Evolutionary conservation across 2,797 vertebrate genomes (phyloP).

Genomic region (Chanos chanos): DNA sequence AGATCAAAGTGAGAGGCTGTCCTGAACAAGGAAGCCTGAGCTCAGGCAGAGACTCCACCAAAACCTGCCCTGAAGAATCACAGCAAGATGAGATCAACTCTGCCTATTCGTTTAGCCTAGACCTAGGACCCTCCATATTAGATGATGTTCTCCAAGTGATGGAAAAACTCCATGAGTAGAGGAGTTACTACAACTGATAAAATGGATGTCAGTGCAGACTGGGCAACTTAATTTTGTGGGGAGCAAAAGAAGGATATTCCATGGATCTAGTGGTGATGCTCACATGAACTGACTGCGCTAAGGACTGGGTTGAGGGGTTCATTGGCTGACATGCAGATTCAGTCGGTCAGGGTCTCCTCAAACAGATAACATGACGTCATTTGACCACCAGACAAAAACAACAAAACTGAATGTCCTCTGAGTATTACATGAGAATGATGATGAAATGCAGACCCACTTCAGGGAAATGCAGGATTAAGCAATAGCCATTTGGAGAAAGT

Average conservation of each 20-base stretch:
- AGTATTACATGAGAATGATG: conserved; percentile 15
- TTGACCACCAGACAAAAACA: conserved; percentile 7
- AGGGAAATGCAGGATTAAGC: conserved; percentile 14
- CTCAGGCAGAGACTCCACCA: conserved; percentile 53
- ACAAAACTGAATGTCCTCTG: conserved; percentile 1
- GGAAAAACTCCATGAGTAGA: conserved; percentile 71
- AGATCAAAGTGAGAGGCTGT: conserved; percentile 13
- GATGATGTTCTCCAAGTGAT: conserved; percentile 91
- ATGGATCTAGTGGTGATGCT: no score
- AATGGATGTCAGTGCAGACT: no score
- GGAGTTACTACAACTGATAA: no score
- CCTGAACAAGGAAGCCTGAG: conserved; percentile 53
- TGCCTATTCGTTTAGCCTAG: conserved; percentile 83
- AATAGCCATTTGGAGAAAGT: conserved; percentile 11
- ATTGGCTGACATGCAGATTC: no score
- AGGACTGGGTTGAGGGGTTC: no score
- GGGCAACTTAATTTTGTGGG: no score
- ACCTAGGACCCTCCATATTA: conserved; percentile 90
- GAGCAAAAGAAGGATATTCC: no score
- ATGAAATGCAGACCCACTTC: conserved; percentile 2
- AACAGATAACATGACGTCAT: conserved; percentile 5
- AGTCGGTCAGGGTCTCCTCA: no score
- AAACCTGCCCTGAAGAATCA: conserved; percentile 47
- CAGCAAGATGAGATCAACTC: conserved; percentile 57
- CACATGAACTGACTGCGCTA: no score